Evolutionary conservation across 2,888 invertebrate genomes (phyloP), one percentile per base, ranked within the genome.

Genomic region (Kryphioiulus occultus): DNA sequence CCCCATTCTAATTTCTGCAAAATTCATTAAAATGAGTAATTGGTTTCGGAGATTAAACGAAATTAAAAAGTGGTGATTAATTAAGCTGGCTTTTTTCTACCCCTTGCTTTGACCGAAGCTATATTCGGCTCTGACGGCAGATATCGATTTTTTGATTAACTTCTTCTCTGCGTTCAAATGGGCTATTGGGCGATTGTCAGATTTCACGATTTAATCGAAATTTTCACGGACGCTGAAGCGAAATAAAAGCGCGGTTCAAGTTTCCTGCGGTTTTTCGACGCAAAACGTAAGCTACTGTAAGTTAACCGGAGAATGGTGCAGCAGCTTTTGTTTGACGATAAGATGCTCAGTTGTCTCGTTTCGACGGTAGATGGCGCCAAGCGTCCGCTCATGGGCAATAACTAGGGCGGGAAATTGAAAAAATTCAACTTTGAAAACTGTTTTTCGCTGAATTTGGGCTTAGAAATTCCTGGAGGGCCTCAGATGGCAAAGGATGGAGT

Each of bases 21-120:
- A 84, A 35, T 84, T 39, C 32, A 35, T 84, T 35, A 84, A 84
- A 84, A 84, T 84, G 84, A 84, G 84, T 84, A 84, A 84, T 84
- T 84, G 84, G 84, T 84, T 84, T 35, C 32, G 84, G n/a, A 19
- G 84, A 84, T 39, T 59, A 59, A 59, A 59, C 59, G 59, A 59
- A 59, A 59, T 59, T 59, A 59, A 59, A 59, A 59, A 59, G 17
- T 59, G 59, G 59, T 59, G 59, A 59, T 59, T 59, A 59, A 59
- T 59, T 59, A 59, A 59, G 59, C 59, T 22, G 7, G 5, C 17
- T 22, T 22, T 59, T 9, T 22, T 59, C 22, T n/a, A n/a, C n/a
- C 59, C 4, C 17, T 47, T 47, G 12, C 12, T 22, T 59, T 59
- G 59, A 22, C 59, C 59, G 7, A 59, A 59, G 22, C 59, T 22